Evolutionary conservation across 2,888 invertebrate species (phyloP), one percentile per base, ranked within the genome.

Genomic region (Bugulina stolonifera): DNA sequence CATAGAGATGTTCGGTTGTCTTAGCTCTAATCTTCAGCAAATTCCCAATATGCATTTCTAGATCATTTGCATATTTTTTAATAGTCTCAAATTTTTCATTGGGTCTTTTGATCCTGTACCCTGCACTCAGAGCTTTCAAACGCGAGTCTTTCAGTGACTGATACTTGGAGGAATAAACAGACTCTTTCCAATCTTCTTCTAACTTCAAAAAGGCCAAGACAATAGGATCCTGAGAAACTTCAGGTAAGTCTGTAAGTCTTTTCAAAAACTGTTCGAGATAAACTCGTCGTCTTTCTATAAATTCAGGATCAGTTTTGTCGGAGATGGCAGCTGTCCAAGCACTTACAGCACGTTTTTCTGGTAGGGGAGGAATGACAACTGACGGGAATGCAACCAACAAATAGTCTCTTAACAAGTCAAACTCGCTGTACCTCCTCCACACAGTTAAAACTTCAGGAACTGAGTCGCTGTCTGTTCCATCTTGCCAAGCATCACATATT

Each of bases 241-340:
- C 83, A 0, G 90, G 89, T 83, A 92, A 92, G 0, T 90, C 89
- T 0, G 91, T 91, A 29, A 91, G 88, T 69, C 92, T 86, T 69
- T 91, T 84, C 32, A 93, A 83, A 77, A 91, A 92, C 82, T 91
- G 92, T 84, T 93, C 92, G 0, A 93, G 86, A 0, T 91, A 91
- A 1, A 91, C 91, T 75, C 92, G 86, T 74, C 93, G 87, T n/a
- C 92, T 87, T 82, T 93, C 92, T 43, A 93, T 89, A 82, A 93
- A 93, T 81, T 91, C 92, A 0, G 92, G 91, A 83, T 92, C 92
- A 77, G 91, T 91, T 22, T 91, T 91, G 81, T 93, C 92, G 35
- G 89, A 90, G 1, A 89, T 87, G 54, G 88, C 86, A 82, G 91
- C 91, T 76, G 91, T 89, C 90, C 90, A 83, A 88, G 91, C 77